Percentiles rank a stretch among this genome's conserved stretches.
Conservation (phyloP, 2,888 invertebrate species). For the Orgyia antiqua region DNA sequence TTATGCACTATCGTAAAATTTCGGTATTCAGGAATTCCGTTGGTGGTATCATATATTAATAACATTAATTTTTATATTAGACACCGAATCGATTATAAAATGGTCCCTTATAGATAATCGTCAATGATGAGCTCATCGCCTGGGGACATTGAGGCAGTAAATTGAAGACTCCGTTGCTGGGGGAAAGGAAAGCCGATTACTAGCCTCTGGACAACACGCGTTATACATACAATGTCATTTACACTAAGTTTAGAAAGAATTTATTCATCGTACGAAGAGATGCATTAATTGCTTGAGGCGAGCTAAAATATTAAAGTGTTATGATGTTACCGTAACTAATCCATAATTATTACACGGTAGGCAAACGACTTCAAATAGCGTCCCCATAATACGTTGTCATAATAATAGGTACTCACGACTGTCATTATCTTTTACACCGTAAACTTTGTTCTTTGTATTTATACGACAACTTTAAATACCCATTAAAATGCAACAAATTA, state of each 20-base stretch:
- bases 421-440: constrained; percentile 11
- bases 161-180: constrained; percentile 14
- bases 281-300: constrained; percentile 13
- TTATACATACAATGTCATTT: constrained; percentile 14
- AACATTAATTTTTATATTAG: too few relatives aligned
- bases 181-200: constrained; percentile 26
- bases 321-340: constrained; percentile 16
- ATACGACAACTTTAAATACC: constrained; percentile 7
- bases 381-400: constrained; percentile 13
- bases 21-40: too few relatives aligned
- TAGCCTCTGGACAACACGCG: constrained; percentile 22
- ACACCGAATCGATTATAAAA: constrained; percentile 34
- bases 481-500: constrained; percentile 14
- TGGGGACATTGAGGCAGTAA: constrained; percentile 18
- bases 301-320: constrained; percentile 3
- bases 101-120: constrained; percentile 38
- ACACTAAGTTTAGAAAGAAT: constrained; percentile 13
- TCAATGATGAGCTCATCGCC: constrained; percentile 30
- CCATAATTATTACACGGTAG: constrained; percentile 16
- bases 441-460: constrained; percentile 7
- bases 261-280: constrained; percentile 5
- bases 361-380: constrained; percentile 12
- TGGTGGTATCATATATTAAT: too few relatives aligned
- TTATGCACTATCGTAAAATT: too few relatives aligned
- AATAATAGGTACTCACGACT: constrained; percentile 9